Conservation (phyloP, 2,888 invertebrate species). For the Liodrosophila aerea region DNA sequence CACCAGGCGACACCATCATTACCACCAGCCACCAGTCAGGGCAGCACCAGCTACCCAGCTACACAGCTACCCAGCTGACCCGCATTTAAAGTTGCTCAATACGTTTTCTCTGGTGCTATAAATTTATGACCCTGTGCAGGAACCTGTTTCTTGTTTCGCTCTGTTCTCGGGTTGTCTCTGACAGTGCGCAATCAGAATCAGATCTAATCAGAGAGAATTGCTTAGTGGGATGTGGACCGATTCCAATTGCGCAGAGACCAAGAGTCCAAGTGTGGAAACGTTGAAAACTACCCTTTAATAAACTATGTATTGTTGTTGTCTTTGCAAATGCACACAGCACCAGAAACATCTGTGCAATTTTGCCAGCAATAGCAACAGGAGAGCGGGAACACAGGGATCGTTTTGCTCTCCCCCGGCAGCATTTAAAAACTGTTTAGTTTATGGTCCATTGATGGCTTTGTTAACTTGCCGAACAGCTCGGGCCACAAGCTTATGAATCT, state of each 20-base stretch:
- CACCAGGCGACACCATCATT: slow-evolving; percentile 66
- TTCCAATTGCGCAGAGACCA: slow-evolving; percentile 64
- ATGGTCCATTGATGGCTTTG: slow-evolving; percentile 81
- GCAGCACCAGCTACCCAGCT: too few species aligned
- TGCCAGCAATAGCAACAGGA: slow-evolving; percentile 22
- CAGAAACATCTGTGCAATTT: slow-evolving; percentile 79
- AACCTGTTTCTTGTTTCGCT: slow-evolving; percentile 58
- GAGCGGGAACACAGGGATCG: slow-evolving; percentile 35
- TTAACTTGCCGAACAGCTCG: slow-evolving; percentile 77
- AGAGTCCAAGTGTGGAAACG: slow-evolving; percentile 71
- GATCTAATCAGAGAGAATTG: slow-evolving; percentile 72
- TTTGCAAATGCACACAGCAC: slow-evolving; percentile 16
- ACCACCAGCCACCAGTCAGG: slow-evolving; percentile 56
- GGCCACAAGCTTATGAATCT: slow-evolving; percentile 49
- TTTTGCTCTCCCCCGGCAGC: slow-evolving; percentile 45
- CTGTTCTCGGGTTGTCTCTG: slow-evolving; percentile 43
- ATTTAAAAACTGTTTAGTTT: slow-evolving; percentile 82
- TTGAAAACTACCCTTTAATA: slow-evolving; percentile 82
- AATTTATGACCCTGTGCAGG: slow-evolving; percentile 59
- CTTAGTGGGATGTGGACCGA: slow-evolving; percentile 55
- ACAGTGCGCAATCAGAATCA: slow-evolving; percentile 60
- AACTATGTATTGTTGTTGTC: slow-evolving; percentile 36
- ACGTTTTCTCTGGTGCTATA: slow-evolving; percentile 81
- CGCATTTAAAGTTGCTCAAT: slow-evolving; percentile 80
- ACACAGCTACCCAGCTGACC: slow-evolving; percentile 48